A percentile compares a stretch with the other conserved stretches of the same genome.
Conservation (phyloP, 1,140 invertebrate species). For the Sitobion miscanthi region DNA sequence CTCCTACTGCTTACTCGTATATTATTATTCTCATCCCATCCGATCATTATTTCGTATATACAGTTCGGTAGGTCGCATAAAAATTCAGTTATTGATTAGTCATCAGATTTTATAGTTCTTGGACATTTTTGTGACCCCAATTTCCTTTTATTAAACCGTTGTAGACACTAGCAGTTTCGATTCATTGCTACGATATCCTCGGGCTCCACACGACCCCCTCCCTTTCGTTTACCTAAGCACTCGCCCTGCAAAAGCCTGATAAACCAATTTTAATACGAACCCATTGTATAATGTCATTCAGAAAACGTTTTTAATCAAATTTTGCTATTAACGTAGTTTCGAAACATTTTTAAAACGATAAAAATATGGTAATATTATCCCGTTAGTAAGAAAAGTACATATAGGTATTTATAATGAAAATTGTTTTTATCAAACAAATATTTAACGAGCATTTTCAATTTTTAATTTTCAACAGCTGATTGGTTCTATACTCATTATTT, state of each 20-base stretch:
- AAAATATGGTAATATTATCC: not conserved
- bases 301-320: conserved; percentile 41
- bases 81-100: conserved; percentile 3
- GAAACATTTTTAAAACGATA: conserved; percentile 11
- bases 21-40: not conserved
- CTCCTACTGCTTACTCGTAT: not conserved
- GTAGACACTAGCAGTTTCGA: not conserved
- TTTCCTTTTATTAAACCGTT: conserved; percentile 16
- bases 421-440: not conserved
- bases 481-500: not conserved
- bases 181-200: not conserved
- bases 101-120: conserved; percentile 27
- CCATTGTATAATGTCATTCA: not conserved
- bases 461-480: not conserved
- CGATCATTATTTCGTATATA: not conserved
- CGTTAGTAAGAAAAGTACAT: not conserved
- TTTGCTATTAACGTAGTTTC: not conserved
- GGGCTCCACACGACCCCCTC: not conserved
- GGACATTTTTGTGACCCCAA: conserved; percentile 3
- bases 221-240: not conserved
- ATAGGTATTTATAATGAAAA: not conserved
- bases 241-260: not conserved
- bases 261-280: conserved; percentile 24
- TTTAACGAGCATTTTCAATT: not conserved
- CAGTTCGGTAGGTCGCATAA: not conserved